Evolutionary conservation across 2,797 vertebrate genomes (phyloP).

Genomic region (Enoplosus armatus): DNA sequence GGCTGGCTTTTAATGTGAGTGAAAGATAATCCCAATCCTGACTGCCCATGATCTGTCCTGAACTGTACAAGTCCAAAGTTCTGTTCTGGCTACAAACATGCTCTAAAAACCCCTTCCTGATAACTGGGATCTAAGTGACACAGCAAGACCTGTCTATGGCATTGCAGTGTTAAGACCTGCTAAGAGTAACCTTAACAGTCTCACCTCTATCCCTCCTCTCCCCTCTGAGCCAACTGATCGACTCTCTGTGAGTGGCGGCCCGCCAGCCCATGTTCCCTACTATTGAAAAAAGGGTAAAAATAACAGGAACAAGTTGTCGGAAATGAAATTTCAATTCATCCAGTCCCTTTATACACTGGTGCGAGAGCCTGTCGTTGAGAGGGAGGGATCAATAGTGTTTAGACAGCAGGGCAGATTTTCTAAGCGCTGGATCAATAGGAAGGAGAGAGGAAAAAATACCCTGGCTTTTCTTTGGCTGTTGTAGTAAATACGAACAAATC

Average conservation of each 20-base stretch:
- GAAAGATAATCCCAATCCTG: neutral
- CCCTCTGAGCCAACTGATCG: conserved; percentile 78
- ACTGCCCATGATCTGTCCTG: conserved; percentile 17
- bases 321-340: conserved; percentile 98
- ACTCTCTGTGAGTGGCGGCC: conserved; percentile 80
- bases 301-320: conserved; percentile 94
- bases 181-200: conserved; percentile 56
- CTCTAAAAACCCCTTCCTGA: conserved; percentile 25
- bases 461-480: conserved; percentile 89
- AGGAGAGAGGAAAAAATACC: conserved; percentile 89
- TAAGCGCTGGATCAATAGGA: conserved; percentile 94
- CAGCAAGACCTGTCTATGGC: conserved; percentile 28
- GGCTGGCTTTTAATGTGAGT: conserved; percentile 15
- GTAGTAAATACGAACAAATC: conserved; percentile 92
- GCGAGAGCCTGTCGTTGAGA: conserved; percentile 88
- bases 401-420: conserved; percentile 95
- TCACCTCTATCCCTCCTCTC: conserved; percentile 58
- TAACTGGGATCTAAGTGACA: conserved; percentile 28
- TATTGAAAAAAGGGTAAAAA: conserved; percentile 86
- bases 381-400: conserved; percentile 95
- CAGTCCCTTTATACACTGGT: conserved; percentile 93
- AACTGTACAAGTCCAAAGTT: conserved; percentile 23
- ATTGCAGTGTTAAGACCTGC: conserved; percentile 37
- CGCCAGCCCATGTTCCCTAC: conserved; percentile 81
- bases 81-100: conserved; percentile 10